Base-by-base conservation (phyloP, 2,888 invertebrate genomes). In the Gibbula magus region DNA sequence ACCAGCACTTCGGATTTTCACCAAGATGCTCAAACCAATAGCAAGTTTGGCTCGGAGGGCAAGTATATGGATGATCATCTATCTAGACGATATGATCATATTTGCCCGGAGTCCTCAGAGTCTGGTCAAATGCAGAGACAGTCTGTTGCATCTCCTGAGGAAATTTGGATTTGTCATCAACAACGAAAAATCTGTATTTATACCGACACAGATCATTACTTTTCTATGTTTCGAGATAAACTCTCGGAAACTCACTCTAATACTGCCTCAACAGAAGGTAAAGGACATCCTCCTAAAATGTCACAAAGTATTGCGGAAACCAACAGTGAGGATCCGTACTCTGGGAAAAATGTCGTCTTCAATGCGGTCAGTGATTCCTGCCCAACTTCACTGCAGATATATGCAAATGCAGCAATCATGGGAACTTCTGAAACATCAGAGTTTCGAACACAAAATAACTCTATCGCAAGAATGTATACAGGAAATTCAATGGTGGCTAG, bases 1-100 rank as follows among this genome's bases (percentile, higher is more conserved):
- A 3, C 35, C 35, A 10, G 79, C 73, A 3, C 77, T 73, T 7
- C 22, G 78, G 13, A 29, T 74, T 0, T 79, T 79, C 52, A 73
- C 77, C 54, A 77, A 82, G 66, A 22, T 79, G n/a, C 77, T 79
- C 70, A 82, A 82, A 77, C 79, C 75, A 45, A 22, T 79, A 20
- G 54, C 61, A 22, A 77, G 78, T 2, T 35, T 81, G 20, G 32
- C 75, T 7, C 25, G 80, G 32, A 39, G 75, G n/a, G 74, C 77
- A 32, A 18, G 35, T 5, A 35, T 35, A 5, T 7, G 3, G 7
- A 35, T 35, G 35, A 35, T 35, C 35, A 35, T 35, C 7, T 35
- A 35, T 7, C 35, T 35, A 7, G 35, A 35, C 35, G n/a, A n/a
- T n/a, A n/a, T n/a, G n/a, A n/a, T n/a, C n/a, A n/a, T n/a, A n/a